Evolutionary conservation across 2,888 invertebrate species (phyloP), one percentile per base, ranked within the genome.

Genomic region (Campopleginae sp.): DNA sequence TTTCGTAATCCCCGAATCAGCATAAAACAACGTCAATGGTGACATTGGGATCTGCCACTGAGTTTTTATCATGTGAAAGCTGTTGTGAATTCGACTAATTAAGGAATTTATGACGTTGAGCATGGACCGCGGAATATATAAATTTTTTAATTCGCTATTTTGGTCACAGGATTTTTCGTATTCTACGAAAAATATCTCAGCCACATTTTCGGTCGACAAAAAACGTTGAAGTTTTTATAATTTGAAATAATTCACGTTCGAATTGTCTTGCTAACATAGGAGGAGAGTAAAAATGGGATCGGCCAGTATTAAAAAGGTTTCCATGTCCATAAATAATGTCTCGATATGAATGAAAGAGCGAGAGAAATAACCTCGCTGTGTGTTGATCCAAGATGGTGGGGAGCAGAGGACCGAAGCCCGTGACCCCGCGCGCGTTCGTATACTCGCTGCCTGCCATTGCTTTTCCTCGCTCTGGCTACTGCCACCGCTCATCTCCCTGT

Each of bases 351-450:
- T 79, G 85, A 68, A 70, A 58, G 84, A 42, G 81, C 63, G 78
- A 81, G 63, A 74, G 19, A 78, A 63, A 68, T 46, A 70, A 68
- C 46, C 54, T 76, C 74, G 74, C 8, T 58, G 77, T 74, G 58
- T 33, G 76, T 44, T 65, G 74, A 84, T 70, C 81, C 80, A 86
- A 86, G 86, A 86, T 84, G 86, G 86, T 78, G 86, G 83, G 82
- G 86, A 80, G 83, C 78, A 58, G 80, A 76, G 84, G 80, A 78
- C 77, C 80, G 86, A 80, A 86, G 84, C 80, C 86, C 86, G 84
- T 86, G 86, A 86, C 86, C 86, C 86, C 86, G 84, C 38, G 84
- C 38, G 38, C 83, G 70, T 58, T 58, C 58, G 72, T 61, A 51
- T 72, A 68, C 74, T 80, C 65, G 31, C 71, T 72, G 76, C 79